A percentile compares a stretch with the other conserved stretches of the same genome.
phyloP scores from a whole-genome alignment of 2,888 invertebrate genomes.

The Ochropleura leucogaster region DNA sequence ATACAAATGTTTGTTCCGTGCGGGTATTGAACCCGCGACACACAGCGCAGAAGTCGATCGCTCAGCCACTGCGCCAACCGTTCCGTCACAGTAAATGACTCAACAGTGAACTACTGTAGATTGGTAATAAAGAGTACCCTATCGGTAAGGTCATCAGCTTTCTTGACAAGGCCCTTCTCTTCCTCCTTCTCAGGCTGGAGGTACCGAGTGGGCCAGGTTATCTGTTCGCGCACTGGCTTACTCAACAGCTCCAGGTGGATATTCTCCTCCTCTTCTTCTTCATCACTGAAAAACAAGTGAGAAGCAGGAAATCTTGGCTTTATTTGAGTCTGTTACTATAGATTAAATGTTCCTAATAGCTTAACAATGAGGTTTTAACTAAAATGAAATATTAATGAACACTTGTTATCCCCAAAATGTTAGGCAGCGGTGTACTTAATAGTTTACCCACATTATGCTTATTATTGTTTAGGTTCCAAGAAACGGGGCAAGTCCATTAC shows the following conservation, averaged over 20 bases:
- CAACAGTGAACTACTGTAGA: background rate
- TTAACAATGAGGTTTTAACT: background rate
- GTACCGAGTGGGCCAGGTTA: constrained; percentile 86
- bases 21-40: too few relatives aligned
- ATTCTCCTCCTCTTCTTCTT: constrained; percentile 76
- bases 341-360: background rate
- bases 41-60: too few relatives aligned
- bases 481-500: background rate
- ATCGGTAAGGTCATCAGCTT: constrained; percentile 87
- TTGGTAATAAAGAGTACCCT: constrained; percentile 71
- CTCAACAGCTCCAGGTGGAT: constrained; percentile 81
- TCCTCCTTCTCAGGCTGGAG: constrained; percentile 86
- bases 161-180: constrained; percentile 85
- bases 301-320: background rate
- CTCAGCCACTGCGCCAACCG: too few relatives aligned
- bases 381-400: background rate
- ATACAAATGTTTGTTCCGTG: too few relatives aligned
- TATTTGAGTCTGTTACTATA: background rate
- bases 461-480: background rate
- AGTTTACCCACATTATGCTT: background rate
- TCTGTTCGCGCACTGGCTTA: constrained; percentile 85
- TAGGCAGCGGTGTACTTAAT: background rate
- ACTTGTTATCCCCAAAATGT: background rate
- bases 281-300: constrained; percentile 65
- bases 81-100: too few relatives aligned